These are phyloP conservation scores for Hyposmocoma kahamanoa DNA, from an alignment of 1,140 invertebrate genomes.

Conservation along the genomic window DNA sequence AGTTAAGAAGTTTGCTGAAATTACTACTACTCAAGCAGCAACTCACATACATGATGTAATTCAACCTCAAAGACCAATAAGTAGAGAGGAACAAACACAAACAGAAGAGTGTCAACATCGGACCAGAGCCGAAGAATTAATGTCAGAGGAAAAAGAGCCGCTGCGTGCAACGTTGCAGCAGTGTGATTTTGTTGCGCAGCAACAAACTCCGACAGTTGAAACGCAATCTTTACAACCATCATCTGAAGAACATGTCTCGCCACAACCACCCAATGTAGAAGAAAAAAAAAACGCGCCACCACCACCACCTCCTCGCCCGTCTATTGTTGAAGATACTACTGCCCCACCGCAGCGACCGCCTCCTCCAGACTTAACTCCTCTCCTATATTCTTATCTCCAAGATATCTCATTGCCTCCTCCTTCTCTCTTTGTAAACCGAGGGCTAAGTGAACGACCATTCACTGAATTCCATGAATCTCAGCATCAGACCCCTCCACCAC, in stretches of 20 bases:
- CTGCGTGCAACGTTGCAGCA: too few species aligned
- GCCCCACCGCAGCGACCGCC: slow-evolving; percentile 73
- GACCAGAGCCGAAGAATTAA: neutral
- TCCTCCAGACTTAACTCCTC: slow-evolving; percentile 67
- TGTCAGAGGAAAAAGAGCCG: neutral
- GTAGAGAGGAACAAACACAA: slow-evolving; percentile 64
- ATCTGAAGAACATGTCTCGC: slow-evolving; percentile 11
- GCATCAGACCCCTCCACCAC: slow-evolving; percentile 43
- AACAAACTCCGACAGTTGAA: too few species aligned
- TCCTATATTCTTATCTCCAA: slow-evolving; percentile 75
- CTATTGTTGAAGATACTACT: slow-evolving; percentile 34
- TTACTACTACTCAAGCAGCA: slow-evolving; percentile 36
- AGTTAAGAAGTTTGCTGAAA: slow-evolving; percentile 70
- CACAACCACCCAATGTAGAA: slow-evolving; percentile 15
- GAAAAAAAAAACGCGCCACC: slow-evolving; percentile 13
- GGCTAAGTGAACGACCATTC: slow-evolving; percentile 49
- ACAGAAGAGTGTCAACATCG: slow-evolving; percentile 35
- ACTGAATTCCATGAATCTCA: slow-evolving; percentile 46
- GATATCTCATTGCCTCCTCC: slow-evolving; percentile 54
- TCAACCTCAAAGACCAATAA: slow-evolving; percentile 36
- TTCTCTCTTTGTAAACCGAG: slow-evolving; percentile 61
- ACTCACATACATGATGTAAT: slow-evolving; percentile 15
- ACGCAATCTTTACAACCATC: too few species aligned
- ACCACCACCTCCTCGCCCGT: slow-evolving; percentile 37
- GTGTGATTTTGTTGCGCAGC: too few species aligned